These are phyloP conservation scores for Triops longicaudatus DNA, from an alignment of 1,140 invertebrate genomes.

Conservation along the genomic window DNA sequence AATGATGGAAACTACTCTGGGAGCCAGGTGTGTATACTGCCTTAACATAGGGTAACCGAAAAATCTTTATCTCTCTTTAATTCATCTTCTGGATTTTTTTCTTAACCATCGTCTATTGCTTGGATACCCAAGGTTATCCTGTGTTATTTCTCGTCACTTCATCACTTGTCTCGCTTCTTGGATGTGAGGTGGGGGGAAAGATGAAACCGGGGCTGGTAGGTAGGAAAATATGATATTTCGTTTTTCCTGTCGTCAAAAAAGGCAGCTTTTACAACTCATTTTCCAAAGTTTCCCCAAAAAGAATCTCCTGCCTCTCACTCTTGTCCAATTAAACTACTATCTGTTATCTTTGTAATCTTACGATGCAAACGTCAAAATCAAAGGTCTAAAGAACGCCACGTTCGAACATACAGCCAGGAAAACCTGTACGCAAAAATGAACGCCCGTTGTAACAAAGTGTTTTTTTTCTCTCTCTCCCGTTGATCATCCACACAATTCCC, in stretches of 20 bases:
- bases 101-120: constrained; percentile 2
- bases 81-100: not conserved
- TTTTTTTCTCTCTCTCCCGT: not conserved
- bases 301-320: not conserved
- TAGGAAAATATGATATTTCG: not conserved
- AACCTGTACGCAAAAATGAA: constrained; percentile 2
- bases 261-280: not conserved
- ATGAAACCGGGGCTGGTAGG: constrained; percentile 5
- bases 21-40: not conserved
- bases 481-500: not conserved
- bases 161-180: not conserved
- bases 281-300: not conserved
- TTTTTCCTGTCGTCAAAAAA: not conserved
- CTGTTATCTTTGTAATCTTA: not conserved
- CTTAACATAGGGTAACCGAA: not conserved
- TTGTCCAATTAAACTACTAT: not conserved
- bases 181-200: not conserved
- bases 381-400: not conserved
- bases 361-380: not conserved
- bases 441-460: not conserved
- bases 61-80: not conserved
- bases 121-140: not conserved
- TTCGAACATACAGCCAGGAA: not conserved
- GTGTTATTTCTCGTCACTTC: not conserved
- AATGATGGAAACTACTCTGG: constrained; percentile 15